Percentiles rank a stretch among this genome's conserved stretches.
phyloP scores from a whole-genome alignment of 2,888 invertebrate genomes.

The Ophion slaviceki region DNA sequence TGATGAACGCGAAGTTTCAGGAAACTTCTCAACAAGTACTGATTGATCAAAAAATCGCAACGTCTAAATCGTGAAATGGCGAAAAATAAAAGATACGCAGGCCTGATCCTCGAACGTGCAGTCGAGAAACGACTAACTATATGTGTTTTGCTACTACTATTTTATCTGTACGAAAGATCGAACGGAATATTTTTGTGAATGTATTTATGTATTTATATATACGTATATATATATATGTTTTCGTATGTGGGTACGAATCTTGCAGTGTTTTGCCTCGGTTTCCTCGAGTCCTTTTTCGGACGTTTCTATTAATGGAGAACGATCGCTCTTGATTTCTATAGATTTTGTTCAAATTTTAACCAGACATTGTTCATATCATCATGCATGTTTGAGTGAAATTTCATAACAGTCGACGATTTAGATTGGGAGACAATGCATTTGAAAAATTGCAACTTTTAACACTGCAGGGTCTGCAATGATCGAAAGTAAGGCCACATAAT shows the following conservation, averaged over 20 bases:
- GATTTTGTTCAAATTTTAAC: too few relatives aligned
- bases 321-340: too few relatives aligned
- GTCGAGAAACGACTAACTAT: constrained; percentile 12
- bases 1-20: constrained; percentile 88
- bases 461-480: too few relatives aligned
- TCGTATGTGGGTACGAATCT: not conserved
- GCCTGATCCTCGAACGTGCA: not conserved
- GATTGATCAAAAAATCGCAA: constrained; percentile 63
- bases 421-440: too few relatives aligned
- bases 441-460: too few relatives aligned
- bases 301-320: not conserved
- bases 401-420: too few relatives aligned
- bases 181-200: constrained; percentile 39
- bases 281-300: not conserved
- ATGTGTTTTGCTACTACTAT: not conserved
- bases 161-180: constrained; percentile 12
- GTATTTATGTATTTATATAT: constrained; percentile 12
- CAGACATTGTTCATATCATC: too few relatives aligned
- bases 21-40: constrained; percentile 84
- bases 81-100: not conserved
- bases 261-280: not conserved
- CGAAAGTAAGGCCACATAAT: too few relatives aligned
- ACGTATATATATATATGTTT: constrained; percentile 16
- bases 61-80: constrained; percentile 24
- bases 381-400: too few relatives aligned